A percentile compares a stretch with the other conserved stretches of the same genome.
These are phyloP conservation scores for Trilocha varians DNA, from an alignment of 2,888 invertebrate species.

Conservation along the genomic window DNA sequence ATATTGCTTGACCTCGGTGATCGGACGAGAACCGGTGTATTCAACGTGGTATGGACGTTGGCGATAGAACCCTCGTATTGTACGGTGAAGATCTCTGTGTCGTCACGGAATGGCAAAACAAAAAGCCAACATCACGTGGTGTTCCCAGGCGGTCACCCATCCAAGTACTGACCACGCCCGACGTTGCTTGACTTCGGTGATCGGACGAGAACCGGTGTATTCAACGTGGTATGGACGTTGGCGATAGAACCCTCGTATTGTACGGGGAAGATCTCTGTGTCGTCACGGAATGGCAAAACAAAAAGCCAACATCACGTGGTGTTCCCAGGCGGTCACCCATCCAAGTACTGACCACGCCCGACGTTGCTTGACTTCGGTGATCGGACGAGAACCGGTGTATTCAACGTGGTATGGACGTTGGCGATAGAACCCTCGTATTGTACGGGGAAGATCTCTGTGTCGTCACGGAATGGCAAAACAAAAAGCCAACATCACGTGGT, in stretches of 20 bases:
- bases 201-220: conserved; percentile 67
- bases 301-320: conserved; percentile 35
- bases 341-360: conserved; percentile 67
- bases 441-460: too few relatives aligned
- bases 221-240: conserved; percentile 60
- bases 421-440: too few relatives aligned
- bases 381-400: conserved; percentile 61
- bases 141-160: neutral
- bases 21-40: conserved; percentile 4
- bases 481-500: conserved; percentile 35
- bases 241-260: too few relatives aligned
- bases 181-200: conserved; percentile 68
- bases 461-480: too few relatives aligned
- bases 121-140: too few relatives aligned
- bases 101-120: too few relatives aligned
- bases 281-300: too few relatives aligned
- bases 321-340: conserved; percentile 65
- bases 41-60: neutral
- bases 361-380: conserved; percentile 69
- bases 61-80: too few relatives aligned
- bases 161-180: conserved; percentile 59
- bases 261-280: too few relatives aligned
- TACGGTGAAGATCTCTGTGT: too few relatives aligned
- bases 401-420: conserved; percentile 49
- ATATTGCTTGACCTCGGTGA: too few relatives aligned